Conservation (phyloP, 2,888 invertebrate genomes). For the Diarsia brunnea region DNA sequence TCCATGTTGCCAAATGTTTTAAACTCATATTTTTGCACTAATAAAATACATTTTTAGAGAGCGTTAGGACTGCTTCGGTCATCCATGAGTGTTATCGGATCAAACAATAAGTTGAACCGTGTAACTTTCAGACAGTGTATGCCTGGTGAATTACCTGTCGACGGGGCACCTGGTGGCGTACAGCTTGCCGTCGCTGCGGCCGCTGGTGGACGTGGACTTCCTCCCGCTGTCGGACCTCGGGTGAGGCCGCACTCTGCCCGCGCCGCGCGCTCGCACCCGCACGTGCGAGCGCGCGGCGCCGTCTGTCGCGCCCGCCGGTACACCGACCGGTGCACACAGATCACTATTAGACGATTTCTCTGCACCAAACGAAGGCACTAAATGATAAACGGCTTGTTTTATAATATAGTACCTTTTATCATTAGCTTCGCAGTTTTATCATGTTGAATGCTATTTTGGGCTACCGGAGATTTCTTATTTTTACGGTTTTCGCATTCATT, state of each 20-base stretch:
- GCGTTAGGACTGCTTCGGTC: neutral
- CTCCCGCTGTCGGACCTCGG: conserved; percentile 98
- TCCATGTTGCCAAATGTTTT: neutral
- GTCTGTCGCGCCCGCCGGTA: conserved; percentile 56
- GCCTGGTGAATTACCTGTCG: conserved; percentile 98
- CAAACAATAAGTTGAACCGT: neutral
- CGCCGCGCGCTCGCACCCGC: conserved; percentile 10
- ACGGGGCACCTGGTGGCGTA: conserved; percentile 98
- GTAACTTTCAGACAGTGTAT: conserved; percentile 95
- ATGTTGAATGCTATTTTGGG: conserved; percentile 80
- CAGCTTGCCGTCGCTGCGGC: conserved; percentile 98
- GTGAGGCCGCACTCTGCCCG: conserved; percentile 87
- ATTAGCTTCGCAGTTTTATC: conserved; percentile 84
- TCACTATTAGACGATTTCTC: conserved; percentile 81
- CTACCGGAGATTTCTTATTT: conserved; percentile 68
- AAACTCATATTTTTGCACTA: neutral
- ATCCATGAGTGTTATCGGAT: neutral
- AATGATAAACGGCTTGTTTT: conserved; percentile 88
- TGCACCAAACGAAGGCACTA: conserved; percentile 88
- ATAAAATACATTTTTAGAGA: neutral
- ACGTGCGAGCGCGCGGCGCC: conserved; percentile 17
- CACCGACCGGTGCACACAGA: conserved; percentile 75
- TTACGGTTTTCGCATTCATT: conserved; percentile 73
- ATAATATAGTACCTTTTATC: conserved; percentile 69
- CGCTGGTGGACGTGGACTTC: conserved; percentile 98